phyloP scores from a whole-genome alignment of 2,797 vertebrate species.

The Antennarius maculatus region DNA sequence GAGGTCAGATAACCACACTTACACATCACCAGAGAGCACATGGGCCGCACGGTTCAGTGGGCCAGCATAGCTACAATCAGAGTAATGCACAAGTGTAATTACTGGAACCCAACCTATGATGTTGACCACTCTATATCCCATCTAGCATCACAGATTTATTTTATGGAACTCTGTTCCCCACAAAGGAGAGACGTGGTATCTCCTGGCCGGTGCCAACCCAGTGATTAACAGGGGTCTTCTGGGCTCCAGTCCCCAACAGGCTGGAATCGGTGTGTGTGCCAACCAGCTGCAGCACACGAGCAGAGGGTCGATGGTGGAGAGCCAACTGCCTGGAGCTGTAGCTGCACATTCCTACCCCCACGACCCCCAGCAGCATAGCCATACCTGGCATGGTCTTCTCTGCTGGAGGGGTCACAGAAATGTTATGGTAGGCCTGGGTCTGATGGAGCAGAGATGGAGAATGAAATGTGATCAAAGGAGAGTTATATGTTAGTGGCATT shows the following conservation, averaged over 20 bases:
- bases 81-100: conserved; percentile 21
- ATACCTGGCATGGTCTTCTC: conserved; percentile 64
- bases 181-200: conserved; percentile 62
- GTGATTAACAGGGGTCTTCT: conserved; percentile 37
- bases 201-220: conserved; percentile 50
- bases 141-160: conserved; percentile 23
- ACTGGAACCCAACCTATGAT: conserved; percentile 34
- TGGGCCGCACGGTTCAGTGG: conserved; percentile 68
- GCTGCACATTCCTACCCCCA: conserved; percentile 80
- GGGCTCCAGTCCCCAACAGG: conserved; percentile 25
- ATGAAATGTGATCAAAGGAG: conserved; percentile 2
- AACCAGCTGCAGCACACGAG: conserved; percentile 72
- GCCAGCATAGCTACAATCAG: conserved; percentile 75
- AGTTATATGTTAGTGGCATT: not conserved
- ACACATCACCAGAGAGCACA: conserved; percentile 68
- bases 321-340: conserved; percentile 81
- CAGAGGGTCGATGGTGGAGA: conserved; percentile 76
- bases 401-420: conserved; percentile 45
- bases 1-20: conserved; percentile 44
- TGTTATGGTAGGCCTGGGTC: conserved; percentile 73
- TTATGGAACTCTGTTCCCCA: conserved; percentile 59
- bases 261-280: conserved; percentile 63
- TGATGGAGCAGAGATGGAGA: conserved; percentile 35
- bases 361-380: conserved; percentile 75
- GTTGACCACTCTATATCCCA: conserved; percentile 11